Evolutionary conservation across 2,888 invertebrate species (phyloP), one percentile per base, ranked within the genome.

Genomic region (Morpho deidamia): DNA sequence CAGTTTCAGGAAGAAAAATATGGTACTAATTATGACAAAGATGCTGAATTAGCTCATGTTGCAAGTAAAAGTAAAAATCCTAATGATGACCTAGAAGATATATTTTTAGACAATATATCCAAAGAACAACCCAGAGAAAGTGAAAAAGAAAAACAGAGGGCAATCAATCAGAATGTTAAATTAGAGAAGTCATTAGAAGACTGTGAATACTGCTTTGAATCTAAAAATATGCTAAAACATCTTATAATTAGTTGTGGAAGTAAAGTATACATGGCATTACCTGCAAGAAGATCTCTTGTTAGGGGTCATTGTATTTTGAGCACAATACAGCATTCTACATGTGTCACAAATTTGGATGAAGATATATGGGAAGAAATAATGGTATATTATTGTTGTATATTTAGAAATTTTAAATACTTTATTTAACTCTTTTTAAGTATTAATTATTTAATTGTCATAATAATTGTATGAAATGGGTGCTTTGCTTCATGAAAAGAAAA

Each of bases 361-460:
- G 97, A 99, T 85, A 94, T 96, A 44, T 99, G 97, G 96, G 92
- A 92, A 55, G 98, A 98, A 87, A 91, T 99, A 56, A 91, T 92
- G 87, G 95, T 94, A 81, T 73, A 44, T 46, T 38, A 23, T 23
- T 23, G 23, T 23, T 23, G 23, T 23, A 23, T 23, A 23, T 23
- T 23, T 23, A 2, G 5, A 23, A 23, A 23, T 23, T 23, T 5
- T 23, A 23, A 23, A 5, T 23, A 23, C 5, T 23, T 23, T 23
- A 23, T 5, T 14, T 14, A 14, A 14, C 14, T 23, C 23, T 23
- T 5, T 23, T 23, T 23, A 23, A 23, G 23, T 1, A 23, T 23
- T 23, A 23, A n/a, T n/a, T n/a, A n/a, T n/a, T n/a, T n/a, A n/a
- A n/a, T n/a, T n/a, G n/a, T n/a, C n/a, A n/a, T n/a, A n/a, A n/a